Base-by-base conservation (phyloP, 2,113 vertebrate genomes). In the Meriones unguiculatus region DNA sequence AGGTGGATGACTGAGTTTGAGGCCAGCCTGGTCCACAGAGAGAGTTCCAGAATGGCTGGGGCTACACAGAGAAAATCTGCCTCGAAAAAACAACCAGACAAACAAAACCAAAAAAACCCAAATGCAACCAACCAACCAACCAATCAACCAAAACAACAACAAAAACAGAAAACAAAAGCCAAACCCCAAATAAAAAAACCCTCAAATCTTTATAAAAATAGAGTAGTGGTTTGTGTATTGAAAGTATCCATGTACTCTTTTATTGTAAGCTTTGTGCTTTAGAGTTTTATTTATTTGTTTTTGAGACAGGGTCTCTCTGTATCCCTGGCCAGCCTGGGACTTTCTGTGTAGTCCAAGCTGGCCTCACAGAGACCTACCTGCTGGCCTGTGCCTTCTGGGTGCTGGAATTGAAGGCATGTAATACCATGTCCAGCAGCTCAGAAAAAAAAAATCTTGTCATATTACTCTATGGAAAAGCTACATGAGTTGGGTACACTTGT, bases 381-480 rank as follows among this genome's bases (percentile, higher is more conserved):
- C 38, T n/a, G 46, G 46, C 46, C 46, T 46, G 46, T 46, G 46
- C 82, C 65, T 59, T 57, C 59, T 65, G 41, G 64, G n/a, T 30
- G n/a, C 38, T 65, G 38, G 59, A 32, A 30, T 65, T 41, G 62
- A 85, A 85, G 82, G 38, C 24, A 1, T 41, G 25, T 85, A 18
- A n/a, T 14, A 30, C 10, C 38, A 65, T 85, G 59, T n/a, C 28
- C 14, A 65, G n/a, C n/a, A 65, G 59, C 25, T 35, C 62, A 85
- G 25, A 41, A 46, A 18, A 80, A 57, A 78, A 73, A 76, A 93
- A 78, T 64, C 24, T 93, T 95, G 69, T 84, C 65, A 28, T 92
- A 93, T 87, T 85, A 72, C 15, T 94, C 30, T 52, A 41, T 72
- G 75, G 93, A 90, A 96, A 95, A 88, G n/a, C 50, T 59, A 92